These are phyloP conservation scores for Heliconius charithonia DNA, from an alignment of 2,888 invertebrate genomes.

Conservation along the genomic window DNA sequence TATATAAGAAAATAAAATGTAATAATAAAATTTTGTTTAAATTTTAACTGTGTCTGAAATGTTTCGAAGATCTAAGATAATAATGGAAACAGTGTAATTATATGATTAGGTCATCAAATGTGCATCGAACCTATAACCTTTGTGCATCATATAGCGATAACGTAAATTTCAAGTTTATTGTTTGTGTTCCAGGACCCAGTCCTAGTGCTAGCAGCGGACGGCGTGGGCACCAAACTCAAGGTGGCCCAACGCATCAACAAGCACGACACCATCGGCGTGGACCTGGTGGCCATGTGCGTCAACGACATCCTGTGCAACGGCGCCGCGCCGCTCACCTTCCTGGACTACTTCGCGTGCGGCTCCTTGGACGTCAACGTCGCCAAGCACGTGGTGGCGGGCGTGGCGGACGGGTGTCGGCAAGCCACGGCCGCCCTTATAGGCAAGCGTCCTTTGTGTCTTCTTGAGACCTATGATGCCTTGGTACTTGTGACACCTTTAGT, in stretches of 20 bases:
- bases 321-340: constrained; percentile 97
- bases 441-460: background rate
- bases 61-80: no score
- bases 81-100: no score
- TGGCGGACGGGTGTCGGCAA: constrained; percentile 92
- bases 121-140: background rate
- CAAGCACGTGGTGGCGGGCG: constrained; percentile 88
- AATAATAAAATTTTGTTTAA: no score
- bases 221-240: constrained; percentile 98
- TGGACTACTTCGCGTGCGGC: constrained; percentile 98
- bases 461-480: background rate
- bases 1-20: no score
- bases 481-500: no score
- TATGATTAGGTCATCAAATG: no score
- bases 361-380: constrained; percentile 88
- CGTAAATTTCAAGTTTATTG: no score
- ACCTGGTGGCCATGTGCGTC: constrained; percentile 99
- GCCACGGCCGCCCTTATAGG: constrained; percentile 90
- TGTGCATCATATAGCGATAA: background rate
- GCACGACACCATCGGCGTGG: constrained; percentile 94
- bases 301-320: constrained; percentile 98
- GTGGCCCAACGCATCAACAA: constrained; percentile 91
- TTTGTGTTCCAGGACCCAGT: constrained; percentile 86
- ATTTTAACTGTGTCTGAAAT: no score
- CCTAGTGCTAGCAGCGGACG: constrained; percentile 97